These are phyloP conservation scores for Leptarthrus brevirostris DNA, from an alignment of 2,888 invertebrate species.

Conservation along the genomic window DNA sequence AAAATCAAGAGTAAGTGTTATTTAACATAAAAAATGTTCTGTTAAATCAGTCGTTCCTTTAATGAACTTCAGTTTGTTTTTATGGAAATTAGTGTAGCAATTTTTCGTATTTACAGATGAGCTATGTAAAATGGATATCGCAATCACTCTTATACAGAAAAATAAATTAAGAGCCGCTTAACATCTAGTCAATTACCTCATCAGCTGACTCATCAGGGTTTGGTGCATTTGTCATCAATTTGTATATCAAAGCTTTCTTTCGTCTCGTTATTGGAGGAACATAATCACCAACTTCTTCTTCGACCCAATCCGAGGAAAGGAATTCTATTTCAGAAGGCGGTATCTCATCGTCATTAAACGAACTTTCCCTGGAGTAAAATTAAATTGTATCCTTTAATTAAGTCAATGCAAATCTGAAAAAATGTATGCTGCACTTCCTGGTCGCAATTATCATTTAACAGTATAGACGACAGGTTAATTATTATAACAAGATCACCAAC, in stretches of 20 bases:
- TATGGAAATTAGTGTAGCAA: too few relatives aligned
- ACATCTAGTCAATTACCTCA: background rate
- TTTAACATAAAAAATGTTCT: too few relatives aligned
- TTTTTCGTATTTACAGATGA: too few relatives aligned
- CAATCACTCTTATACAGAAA: too few relatives aligned
- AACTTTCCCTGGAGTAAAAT: constrained; percentile 30
- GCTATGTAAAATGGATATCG: too few relatives aligned
- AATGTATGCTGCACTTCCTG: too few relatives aligned
- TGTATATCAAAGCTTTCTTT: constrained; percentile 16
- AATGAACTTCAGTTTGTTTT: too few relatives aligned
- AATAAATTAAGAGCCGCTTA: background rate
- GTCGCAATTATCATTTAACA: too few relatives aligned
- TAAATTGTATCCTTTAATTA: background rate
- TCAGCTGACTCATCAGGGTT: background rate
- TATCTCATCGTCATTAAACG: constrained; percentile 48
- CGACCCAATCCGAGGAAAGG: constrained; percentile 31
- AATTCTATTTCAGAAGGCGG: constrained; percentile 47
- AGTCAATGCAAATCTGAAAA: background rate
- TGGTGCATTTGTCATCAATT: constrained; percentile 7
- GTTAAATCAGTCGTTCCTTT: too few relatives aligned
- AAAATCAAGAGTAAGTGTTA: too few relatives aligned
- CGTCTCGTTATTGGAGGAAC: constrained; percentile 45
- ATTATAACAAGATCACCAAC: too few relatives aligned
- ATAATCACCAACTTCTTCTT: constrained; percentile 37
- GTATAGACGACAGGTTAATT: too few relatives aligned